These are phyloP conservation scores for Shinisaurus crocodilurus DNA, from an alignment of 2,113 vertebrate genomes.

Conservation along the genomic window DNA sequence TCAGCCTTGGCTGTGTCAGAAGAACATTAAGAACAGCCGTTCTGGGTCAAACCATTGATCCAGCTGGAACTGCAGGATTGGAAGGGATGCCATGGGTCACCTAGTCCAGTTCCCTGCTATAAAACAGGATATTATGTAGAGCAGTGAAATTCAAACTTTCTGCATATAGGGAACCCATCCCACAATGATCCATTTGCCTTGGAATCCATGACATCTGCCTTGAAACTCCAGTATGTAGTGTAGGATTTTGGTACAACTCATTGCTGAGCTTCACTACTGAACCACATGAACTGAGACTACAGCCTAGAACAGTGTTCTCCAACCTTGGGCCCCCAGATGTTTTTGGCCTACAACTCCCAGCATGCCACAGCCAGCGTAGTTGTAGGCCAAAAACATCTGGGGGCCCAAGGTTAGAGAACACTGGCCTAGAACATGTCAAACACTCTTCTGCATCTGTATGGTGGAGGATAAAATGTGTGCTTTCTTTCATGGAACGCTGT, in stretches of 20 bases:
- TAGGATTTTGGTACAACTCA: not conserved
- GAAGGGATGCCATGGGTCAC: not conserved
- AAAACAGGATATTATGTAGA: not conserved
- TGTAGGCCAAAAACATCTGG: no score
- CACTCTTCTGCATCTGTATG: no score
- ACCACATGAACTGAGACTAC: not conserved
- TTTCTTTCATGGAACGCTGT: not conserved
- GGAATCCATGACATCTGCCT: not conserved
- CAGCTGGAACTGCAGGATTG: not conserved
- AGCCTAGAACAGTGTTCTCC: not conserved
- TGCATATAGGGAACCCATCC: not conserved
- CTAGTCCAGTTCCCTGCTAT: not conserved
- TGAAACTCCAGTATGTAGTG: no score
- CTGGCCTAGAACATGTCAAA: not conserved
- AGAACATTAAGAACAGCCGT: constrained; percentile 7
- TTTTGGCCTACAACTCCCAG: no score
- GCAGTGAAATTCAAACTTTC: not conserved
- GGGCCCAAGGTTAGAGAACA: no score
- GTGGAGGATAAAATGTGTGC: not conserved
- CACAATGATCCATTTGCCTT: not conserved
- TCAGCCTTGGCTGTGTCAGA: not conserved
- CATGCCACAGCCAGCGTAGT: no score
- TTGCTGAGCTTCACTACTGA: not conserved
- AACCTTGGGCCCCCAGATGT: no score
- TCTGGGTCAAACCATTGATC: not conserved